Percentiles rank a stretch among this genome's conserved stretches.
These are phyloP conservation scores for Arrhopalites spinosus DNA, from an alignment of 2,888 invertebrate genomes.

Conservation along the genomic window DNA sequence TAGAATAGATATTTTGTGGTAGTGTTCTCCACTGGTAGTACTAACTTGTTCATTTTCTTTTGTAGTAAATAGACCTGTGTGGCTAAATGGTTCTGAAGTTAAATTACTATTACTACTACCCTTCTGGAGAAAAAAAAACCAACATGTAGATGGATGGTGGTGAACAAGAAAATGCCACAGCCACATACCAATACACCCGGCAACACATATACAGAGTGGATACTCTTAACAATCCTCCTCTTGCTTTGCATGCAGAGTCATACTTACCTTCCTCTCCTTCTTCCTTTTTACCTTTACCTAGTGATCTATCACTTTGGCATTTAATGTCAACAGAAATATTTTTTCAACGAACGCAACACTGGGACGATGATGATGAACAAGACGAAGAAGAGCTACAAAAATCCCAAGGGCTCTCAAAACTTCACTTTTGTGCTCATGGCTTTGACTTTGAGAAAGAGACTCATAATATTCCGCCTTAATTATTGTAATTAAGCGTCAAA, in stretches of 20 bases:
- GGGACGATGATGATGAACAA: too few relatives aligned
- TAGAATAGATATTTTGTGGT: too few relatives aligned
- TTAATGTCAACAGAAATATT: conserved; percentile 54
- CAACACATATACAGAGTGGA: background rate
- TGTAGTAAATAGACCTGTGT: conserved; percentile 28
- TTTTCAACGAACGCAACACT: conserved; percentile 23
- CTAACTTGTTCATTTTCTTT: conserved; percentile 2
- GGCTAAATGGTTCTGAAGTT: conserved; percentile 31
- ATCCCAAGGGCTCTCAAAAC: conserved; percentile 33
- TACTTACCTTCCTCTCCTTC: conserved; percentile 17
- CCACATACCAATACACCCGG: background rate
- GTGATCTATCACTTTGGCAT: conserved; percentile 54
- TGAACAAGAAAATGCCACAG: background rate
- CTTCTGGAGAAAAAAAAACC: background rate
- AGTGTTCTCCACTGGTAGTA: background rate
- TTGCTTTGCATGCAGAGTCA: too few relatives aligned
- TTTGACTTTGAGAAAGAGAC: conserved; percentile 8
- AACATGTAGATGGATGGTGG: background rate
- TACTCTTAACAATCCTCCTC: background rate
- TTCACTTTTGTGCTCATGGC: background rate
- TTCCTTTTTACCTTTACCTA: conserved; percentile 10
- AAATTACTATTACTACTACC: too few relatives aligned
- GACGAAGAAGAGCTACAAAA: background rate
- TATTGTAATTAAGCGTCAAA: conserved; percentile 49
- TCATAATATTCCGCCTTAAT: conserved; percentile 47